Base-by-base conservation (phyloP, 1,140 invertebrate species). In the Pseudomyrmex dendroicus region DNA sequence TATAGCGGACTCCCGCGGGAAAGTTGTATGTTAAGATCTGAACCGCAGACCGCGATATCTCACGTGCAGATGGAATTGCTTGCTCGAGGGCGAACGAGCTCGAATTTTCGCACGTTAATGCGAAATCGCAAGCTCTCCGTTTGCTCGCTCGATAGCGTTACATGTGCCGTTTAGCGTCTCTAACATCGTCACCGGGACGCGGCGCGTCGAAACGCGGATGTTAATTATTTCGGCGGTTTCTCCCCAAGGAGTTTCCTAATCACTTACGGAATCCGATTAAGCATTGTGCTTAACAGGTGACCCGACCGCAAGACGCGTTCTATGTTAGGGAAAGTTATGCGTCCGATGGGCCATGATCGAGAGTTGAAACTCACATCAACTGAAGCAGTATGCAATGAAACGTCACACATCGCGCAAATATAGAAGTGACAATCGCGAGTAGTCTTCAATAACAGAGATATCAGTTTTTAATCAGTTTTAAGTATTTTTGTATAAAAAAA, bases 191-290 rank as follows among this genome's bases (percentile, higher is more conserved):
- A 25, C 54, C 76, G 35, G 35, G 35, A 35, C 35, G 35, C 35
- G 35, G 63, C 62, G 52, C 57, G 80, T 73, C 82, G 63, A 80
- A 82, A 86, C 87, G 68, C 73, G 83, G 82, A 89, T 88, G 76
- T 86, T 89, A 89, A 90, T 90, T 90, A 90, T 89, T 88, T 87
- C 82, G 35, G 59, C 57, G 82, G 85, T 89, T 89, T 82, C 77
- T 84, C 63, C 70, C 54, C 35, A 52, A 54, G 54, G 77, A 83
- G 86, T 84, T 87, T 87, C 86, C 86, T 90, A 89, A 90, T 90
- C 89, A 90, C 88, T 90, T 87, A 89, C 70, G 54, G 59, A 72
- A 73, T 83, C 86, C 88, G 89, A 90, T 90, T 90, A 89, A 89
- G 85, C 89, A 89, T 90, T 89, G 86, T 85, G 84, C 88, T 90